These are phyloP conservation scores for Parapristionchus giblindavisi DNA, from an alignment of 2,888 invertebrate genomes.

Conservation along the genomic window DNA sequence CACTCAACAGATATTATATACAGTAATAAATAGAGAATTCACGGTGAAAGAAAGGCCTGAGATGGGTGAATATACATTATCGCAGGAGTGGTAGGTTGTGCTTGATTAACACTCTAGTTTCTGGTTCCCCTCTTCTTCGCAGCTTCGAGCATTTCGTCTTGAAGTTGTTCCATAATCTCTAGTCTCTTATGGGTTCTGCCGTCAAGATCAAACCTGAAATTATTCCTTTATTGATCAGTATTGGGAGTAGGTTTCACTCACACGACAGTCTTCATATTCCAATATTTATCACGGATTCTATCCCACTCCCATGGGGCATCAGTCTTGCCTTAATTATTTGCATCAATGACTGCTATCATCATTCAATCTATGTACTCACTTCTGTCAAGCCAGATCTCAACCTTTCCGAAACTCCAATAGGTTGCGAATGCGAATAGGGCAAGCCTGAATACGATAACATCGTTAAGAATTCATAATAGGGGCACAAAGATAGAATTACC, in stretches of 20 bases:
- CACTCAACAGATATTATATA: no score
- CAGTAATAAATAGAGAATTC: no score
- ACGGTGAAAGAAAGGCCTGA: no score
- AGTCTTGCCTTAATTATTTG: constrained; percentile 42
- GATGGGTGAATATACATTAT: no score
- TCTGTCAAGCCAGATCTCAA: constrained; percentile 58
- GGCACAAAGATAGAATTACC: constrained; percentile 36
- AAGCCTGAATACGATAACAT: constrained; percentile 7
- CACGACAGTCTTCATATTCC: constrained; percentile 45
- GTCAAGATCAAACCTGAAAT: constrained; percentile 43
- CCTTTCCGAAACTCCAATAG: constrained; percentile 48
- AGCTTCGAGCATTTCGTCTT: constrained; percentile 59
- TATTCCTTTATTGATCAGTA: neutral
- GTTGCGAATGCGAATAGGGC: constrained; percentile 42
- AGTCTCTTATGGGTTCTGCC: constrained; percentile 53
- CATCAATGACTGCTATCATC: neutral
- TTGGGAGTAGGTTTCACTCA: neutral
- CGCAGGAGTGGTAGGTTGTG: no score
- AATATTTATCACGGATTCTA: constrained; percentile 49
- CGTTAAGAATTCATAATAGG: neutral
- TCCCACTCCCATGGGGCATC: constrained; percentile 56
- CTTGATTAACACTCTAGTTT: neutral
- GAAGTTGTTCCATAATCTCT: constrained; percentile 52
- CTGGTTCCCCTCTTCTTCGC: constrained; percentile 48
- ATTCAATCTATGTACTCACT: constrained; percentile 40